phyloP scores from a whole-genome alignment of 2,888 invertebrate species.

The Cephus runcator region DNA sequence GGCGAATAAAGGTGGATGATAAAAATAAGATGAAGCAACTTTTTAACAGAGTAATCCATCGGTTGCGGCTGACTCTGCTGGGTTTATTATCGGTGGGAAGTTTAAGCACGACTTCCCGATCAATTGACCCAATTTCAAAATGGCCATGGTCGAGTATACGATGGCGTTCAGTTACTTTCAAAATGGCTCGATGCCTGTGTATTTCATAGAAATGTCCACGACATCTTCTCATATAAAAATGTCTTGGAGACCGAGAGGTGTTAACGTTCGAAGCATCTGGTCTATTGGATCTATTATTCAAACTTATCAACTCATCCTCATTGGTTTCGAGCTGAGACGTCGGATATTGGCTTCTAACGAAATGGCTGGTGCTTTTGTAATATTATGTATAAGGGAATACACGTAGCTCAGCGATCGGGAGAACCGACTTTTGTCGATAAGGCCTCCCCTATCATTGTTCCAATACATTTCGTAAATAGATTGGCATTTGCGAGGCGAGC shows the following conservation, averaged over 20 bases:
- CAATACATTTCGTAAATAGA: conserved; percentile 57
- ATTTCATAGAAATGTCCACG: not conserved
- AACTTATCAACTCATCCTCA: not conserved
- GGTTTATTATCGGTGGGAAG: not conserved
- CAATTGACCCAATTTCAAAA: not conserved
- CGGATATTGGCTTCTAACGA: not conserved
- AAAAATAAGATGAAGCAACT: not conserved
- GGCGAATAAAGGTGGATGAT: not conserved
- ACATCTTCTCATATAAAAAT: not conserved
- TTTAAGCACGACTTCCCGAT: not conserved
- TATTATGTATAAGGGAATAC: not conserved
- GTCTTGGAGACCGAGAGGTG: not conserved
- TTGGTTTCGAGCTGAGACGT: not conserved
- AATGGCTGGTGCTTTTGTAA: not conserved
- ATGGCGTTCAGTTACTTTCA: not conserved
- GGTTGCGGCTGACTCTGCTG: not conserved
- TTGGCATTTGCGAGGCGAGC: conserved; percentile 58
- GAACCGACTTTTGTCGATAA: conserved; percentile 1
- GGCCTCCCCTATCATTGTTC: conserved; percentile 47
- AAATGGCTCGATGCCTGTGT: not conserved
- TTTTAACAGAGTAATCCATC: not conserved
- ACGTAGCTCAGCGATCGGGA: not conserved
- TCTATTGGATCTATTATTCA: not conserved
- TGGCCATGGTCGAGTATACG: not conserved
- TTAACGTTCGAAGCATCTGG: not conserved